A percentile compares a stretch with the other conserved stretches of the same genome.
Conservation (phyloP, 30 jellyfish, hydroid and myxozoan genomes). For the Catostylus mosaicus region DNA sequence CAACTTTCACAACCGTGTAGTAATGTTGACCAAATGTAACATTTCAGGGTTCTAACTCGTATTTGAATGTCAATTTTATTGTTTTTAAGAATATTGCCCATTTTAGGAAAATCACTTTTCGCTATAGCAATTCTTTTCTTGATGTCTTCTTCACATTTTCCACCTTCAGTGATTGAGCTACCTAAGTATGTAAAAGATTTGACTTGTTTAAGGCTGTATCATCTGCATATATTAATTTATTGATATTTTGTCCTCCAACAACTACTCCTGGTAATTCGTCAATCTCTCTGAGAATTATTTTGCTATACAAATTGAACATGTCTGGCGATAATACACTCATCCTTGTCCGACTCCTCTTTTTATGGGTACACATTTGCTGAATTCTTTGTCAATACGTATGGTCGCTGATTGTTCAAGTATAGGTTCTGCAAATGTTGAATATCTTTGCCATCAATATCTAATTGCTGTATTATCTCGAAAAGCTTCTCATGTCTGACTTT, state of each 20-base stretch:
- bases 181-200: too few relatives aligned
- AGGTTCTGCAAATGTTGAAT: not conserved
- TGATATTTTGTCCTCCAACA: too few relatives aligned
- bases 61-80: not conserved
- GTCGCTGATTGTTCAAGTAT: not conserved
- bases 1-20: conserved; percentile 4
- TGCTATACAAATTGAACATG: too few relatives aligned
- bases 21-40: not conserved
- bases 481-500: not conserved
- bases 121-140: not conserved
- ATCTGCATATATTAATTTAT: too few relatives aligned
- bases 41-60: not conserved
- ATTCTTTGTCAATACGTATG: not conserved
- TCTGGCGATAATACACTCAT: too few relatives aligned
- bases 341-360: conserved; percentile 1
- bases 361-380: not conserved
- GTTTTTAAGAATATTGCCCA: not conserved
- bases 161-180: too few relatives aligned
- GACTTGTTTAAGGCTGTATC: too few relatives aligned
- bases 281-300: too few relatives aligned
- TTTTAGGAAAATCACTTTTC: not conserved
- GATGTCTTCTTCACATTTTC: too few relatives aligned
- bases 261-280: too few relatives aligned
- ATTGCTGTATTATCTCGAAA: not conserved
- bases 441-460: not conserved